Evolutionary conservation across 1,140 invertebrate genomes (phyloP), one percentile per base, ranked within the genome.

Genomic region (Euglossa dilemma): DNA sequence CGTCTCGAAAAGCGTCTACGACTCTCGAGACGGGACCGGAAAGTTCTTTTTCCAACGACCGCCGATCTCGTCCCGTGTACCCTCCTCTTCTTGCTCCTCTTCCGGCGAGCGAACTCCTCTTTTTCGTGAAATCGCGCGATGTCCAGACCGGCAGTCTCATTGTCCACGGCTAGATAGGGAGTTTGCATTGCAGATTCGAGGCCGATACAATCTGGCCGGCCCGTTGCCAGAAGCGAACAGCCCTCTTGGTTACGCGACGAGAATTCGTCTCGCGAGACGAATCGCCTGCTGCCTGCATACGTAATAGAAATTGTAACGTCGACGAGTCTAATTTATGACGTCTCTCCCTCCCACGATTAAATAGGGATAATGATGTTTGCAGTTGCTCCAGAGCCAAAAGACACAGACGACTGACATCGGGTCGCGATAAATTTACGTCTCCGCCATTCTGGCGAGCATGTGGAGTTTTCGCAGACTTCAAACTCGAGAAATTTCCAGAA

Each of bases 181-280:
- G 86, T 88, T 90, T 90, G 89, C 87, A 90, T 85, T 90, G 88
- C 87, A 88, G 78, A 90, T 87, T 83, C 80, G 70, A 66, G 61
- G 25, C 47, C 16, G 84, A 88, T 88, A 88, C 82, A 71, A 85
- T 88, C 87, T 85, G 70, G 45, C 45, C 72, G 77, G 77, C 73
- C 69, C 25, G 77, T 25, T 87, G 82, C 77, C 85, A 85, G 84
- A 61, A 83, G 54, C 73, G 64, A 66, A 66, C 28, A 78, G n/a
- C 66, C 61, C 50, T 72, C 70, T 77, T 64, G 54, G 63, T 57
- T 50, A 61, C 64, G 25, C 71, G 74, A 73, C 54, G 80, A 45
- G 85, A 87, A 87, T 86, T 45, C 76, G 57, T 74, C 71, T 52
- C 73, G 45, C 61, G 28, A 50, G 45, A 74, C 47, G 52, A 47